phyloP scores from a whole-genome alignment of 2,888 invertebrate species.

The Sinohyriopsis cumingii region DNA sequence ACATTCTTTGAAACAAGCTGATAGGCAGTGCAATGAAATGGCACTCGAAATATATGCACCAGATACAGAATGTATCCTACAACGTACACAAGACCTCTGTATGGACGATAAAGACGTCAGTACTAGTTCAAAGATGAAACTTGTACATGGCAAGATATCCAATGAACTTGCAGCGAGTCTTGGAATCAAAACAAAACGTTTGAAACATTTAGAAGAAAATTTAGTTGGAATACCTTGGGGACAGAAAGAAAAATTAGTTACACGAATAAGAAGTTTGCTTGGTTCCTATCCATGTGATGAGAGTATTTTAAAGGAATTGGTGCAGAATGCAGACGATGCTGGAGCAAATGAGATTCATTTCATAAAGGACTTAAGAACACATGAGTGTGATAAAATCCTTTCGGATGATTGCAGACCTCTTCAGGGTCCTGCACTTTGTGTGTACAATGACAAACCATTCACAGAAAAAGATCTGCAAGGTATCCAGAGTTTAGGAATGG shows the following conservation, averaged over 20 bases:
- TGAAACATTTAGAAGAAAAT: no score
- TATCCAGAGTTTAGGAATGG: conserved; percentile 55
- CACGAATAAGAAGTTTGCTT: conserved; percentile 58
- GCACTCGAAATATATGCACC: conserved; percentile 25
- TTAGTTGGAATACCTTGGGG: conserved; percentile 47
- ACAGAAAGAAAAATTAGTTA: conserved; percentile 62
- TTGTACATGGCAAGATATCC: conserved; percentile 39
- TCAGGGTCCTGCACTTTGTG: conserved; percentile 57
- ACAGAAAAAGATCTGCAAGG: conserved; percentile 49
- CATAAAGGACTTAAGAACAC: conserved; percentile 48
- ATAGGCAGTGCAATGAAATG: no score
- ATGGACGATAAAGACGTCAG: conserved; percentile 47
- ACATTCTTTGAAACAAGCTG: not conserved
- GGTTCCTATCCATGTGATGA: conserved; percentile 61
- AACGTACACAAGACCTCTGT: conserved; percentile 35
- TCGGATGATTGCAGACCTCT: conserved; percentile 44
- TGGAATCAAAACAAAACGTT: conserved; percentile 25
- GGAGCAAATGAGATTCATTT: conserved; percentile 59
- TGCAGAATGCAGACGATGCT: conserved; percentile 68
- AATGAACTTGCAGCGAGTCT: conserved; percentile 45
- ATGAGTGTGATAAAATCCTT: conserved; percentile 34
- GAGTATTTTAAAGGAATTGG: conserved; percentile 64
- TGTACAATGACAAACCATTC: conserved; percentile 53
- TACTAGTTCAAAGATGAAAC: conserved; percentile 29
- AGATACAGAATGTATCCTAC: conserved; percentile 38